Conservation (phyloP, 2,797 vertebrate genomes). For the Petrocephalus sullivani region DNA sequence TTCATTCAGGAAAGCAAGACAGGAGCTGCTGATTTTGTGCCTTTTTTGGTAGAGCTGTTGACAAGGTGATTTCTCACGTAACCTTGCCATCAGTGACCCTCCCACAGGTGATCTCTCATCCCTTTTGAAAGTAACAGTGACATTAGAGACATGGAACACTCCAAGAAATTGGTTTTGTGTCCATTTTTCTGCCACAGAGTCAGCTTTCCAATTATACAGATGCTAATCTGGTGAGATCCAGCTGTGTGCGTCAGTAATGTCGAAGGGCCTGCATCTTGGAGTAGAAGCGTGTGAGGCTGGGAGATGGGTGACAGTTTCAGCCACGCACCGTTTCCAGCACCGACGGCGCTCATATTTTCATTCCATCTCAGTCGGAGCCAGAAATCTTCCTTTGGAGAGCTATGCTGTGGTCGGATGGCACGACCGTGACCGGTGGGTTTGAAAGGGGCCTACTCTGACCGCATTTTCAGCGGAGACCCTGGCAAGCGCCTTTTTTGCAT, state of each 20-base stretch:
- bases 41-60: not conserved
- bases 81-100: not conserved
- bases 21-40: not conserved
- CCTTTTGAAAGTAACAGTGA: not conserved
- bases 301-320: not conserved
- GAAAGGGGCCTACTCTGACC: not conserved
- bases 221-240: not conserved
- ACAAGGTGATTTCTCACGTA: not conserved
- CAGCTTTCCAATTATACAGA: not conserved
- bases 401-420: not conserved
- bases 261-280: not conserved
- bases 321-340: not conserved
- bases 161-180: not conserved
- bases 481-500: not conserved
- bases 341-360: not conserved
- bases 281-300: not conserved
- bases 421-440: not conserved
- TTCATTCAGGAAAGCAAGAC: not conserved
- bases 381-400: not conserved
- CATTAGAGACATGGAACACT: not conserved
- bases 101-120: not conserved
- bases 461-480: not conserved
- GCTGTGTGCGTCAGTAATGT: not conserved
- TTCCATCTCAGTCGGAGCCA: not conserved
- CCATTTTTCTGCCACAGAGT: not conserved